Evolutionary conservation across 2,113 vertebrate species (phyloP).

Genomic region (Cercopithecus mona): DNA sequence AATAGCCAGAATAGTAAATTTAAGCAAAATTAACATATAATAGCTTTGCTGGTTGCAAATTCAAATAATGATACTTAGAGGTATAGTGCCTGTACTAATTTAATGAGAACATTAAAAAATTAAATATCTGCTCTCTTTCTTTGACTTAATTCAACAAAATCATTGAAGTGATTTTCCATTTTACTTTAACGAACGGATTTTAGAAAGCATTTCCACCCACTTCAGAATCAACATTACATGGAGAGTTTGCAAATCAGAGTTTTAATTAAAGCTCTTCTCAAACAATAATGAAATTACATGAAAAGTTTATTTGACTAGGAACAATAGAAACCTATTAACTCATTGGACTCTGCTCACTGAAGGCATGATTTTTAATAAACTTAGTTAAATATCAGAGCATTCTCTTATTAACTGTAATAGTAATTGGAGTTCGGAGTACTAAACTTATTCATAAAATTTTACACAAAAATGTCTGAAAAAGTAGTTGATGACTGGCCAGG

Average conservation of each 20-base stretch:
- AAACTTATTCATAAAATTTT: conserved; percentile 20
- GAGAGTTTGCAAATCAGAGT: conserved; percentile 40
- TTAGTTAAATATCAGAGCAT: conserved; percentile 38
- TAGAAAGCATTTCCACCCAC: conserved; percentile 42
- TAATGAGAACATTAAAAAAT: conserved; percentile 19
- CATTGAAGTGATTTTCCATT: conserved; percentile 38
- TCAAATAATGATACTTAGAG: neutral
- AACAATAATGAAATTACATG: conserved; percentile 59
- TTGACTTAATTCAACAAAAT: conserved; percentile 46
- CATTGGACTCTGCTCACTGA: conserved; percentile 42
- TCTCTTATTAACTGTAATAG: conserved; percentile 34
- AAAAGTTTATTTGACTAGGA: conserved; percentile 42
- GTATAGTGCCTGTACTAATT: neutral
- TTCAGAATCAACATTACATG: conserved; percentile 45
- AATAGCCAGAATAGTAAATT: neutral
- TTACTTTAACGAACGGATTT: conserved; percentile 45
- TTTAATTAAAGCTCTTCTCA: conserved; percentile 60
- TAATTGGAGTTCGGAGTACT: neutral
- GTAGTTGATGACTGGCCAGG: neutral
- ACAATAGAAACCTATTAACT: conserved; percentile 55
- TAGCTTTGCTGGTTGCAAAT: neutral
- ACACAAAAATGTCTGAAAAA: neutral
- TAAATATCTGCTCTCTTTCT: conserved; percentile 6
- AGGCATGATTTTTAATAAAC: conserved; percentile 48
- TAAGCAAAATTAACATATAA: neutral